Percentiles rank a stretch among this genome's conserved stretches.
Conservation (phyloP, 2,113 vertebrate species). For the Arizona elegans region DNA sequence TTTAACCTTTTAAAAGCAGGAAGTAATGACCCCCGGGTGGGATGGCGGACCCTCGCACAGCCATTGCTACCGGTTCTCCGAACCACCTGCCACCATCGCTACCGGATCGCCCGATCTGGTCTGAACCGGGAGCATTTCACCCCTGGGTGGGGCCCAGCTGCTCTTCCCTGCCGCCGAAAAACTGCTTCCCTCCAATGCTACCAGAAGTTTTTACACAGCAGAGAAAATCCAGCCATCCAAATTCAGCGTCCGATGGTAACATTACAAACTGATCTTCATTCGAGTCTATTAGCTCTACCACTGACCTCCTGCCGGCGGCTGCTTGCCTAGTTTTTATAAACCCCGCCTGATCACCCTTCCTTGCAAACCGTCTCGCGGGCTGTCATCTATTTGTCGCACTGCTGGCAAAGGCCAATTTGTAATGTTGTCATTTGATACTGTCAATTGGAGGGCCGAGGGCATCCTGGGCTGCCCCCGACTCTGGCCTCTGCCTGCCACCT, state of each 20-base stretch:
- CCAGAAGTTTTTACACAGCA: background rate
- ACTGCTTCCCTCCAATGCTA: accelerated
- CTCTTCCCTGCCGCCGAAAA: background rate
- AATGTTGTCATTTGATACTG: background rate
- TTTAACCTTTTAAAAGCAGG: no score
- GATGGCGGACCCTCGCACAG: no score
- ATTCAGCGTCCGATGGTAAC: no score
- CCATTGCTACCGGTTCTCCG: no score
- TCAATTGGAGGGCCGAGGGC: background rate
- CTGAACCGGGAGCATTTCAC: no score
- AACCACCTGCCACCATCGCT: no score
- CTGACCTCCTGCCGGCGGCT: no score
- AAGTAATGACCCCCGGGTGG: no score
- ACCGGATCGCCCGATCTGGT: no score
- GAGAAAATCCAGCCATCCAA: background rate
- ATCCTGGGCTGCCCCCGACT: background rate
- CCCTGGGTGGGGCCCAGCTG: background rate
- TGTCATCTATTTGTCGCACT: background rate
- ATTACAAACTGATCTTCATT: background rate
- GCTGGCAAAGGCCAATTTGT: background rate
- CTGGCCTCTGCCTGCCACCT: background rate
- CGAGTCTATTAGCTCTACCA: background rate
- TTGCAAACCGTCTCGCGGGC: background rate
- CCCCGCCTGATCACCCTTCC: background rate
- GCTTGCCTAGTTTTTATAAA: no score